Percentiles rank a stretch among this genome's conserved stretches.
Evolutionary conservation across 2,888 invertebrate genomes (phyloP).

Genomic region (Amiota mariae): DNA sequence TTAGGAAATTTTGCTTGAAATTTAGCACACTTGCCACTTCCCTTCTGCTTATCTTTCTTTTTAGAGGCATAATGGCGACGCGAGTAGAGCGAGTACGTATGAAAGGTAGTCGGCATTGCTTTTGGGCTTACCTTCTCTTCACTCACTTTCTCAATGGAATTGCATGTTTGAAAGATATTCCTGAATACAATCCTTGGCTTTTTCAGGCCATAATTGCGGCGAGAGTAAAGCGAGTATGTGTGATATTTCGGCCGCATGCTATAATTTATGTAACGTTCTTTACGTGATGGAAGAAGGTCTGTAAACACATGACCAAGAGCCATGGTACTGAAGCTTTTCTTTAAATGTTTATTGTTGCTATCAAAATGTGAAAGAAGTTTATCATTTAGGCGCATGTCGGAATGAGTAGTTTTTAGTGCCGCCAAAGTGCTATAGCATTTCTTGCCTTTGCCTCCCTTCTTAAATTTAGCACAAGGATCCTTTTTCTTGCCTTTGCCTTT

Average conservation of each 20-base stretch:
- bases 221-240: not conserved
- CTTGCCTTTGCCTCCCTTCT: constrained; percentile 34
- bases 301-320: constrained; percentile 10
- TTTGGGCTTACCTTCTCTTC: no score
- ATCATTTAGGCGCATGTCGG: not conserved
- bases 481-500: constrained; percentile 10
- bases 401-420: not conserved
- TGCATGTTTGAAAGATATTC: no score
- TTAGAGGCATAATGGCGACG: constrained; percentile 24
- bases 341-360: not conserved
- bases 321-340: constrained; percentile 19
- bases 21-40: constrained; percentile 21
- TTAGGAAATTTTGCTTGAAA: constrained; percentile 12
- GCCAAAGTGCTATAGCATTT: not conserved
- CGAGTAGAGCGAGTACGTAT: not conserved
- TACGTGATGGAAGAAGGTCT: not conserved
- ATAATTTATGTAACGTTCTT: not conserved
- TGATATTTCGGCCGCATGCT: not conserved
- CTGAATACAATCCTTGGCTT: not conserved
- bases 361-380: not conserved
- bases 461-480: constrained; percentile 40
- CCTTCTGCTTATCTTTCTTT: constrained; percentile 18
- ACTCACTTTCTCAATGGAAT: no score
- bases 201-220: constrained; percentile 21
- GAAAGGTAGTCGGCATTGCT: no score